phyloP scores from a whole-genome alignment of 2,113 vertebrate species.

The Epinephelus lanceolatus region DNA sequence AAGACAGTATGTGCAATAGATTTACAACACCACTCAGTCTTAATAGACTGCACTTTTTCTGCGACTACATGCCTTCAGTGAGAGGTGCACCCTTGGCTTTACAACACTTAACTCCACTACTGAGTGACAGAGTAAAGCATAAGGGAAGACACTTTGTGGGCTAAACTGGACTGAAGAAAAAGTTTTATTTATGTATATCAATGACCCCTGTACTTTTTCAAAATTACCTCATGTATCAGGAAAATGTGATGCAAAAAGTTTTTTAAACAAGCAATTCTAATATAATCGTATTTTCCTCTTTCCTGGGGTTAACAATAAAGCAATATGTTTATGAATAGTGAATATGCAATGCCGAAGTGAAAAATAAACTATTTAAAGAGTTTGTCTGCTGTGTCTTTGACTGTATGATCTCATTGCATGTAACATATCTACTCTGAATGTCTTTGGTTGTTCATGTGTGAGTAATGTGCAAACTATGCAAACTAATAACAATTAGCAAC shows the following conservation, averaged over 20 bases:
- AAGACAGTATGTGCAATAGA: not conserved
- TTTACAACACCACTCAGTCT: not conserved
- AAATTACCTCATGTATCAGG: constrained; percentile 66
- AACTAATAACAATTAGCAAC: not conserved
- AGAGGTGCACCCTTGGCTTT: not conserved
- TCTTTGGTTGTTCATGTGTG: not conserved
- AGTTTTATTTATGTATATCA: not conserved
- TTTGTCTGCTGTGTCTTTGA: constrained; percentile 9
- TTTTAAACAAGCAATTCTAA: constrained; percentile 43
- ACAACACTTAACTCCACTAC: not conserved
- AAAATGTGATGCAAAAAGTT: constrained; percentile 72
- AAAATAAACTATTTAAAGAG: constrained; percentile 47
- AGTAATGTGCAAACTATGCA: not conserved
- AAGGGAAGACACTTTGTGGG: not conserved
- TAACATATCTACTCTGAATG: not conserved
- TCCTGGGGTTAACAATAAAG: constrained; percentile 45
- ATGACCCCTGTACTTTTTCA: constrained; percentile 15
- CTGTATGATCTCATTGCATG: not conserved
- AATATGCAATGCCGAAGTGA: constrained; percentile 77
- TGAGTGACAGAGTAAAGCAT: not conserved
- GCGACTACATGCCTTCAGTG: not conserved
- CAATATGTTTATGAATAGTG: constrained; percentile 69
- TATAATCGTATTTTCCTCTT: constrained; percentile 53
- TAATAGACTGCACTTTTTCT: constrained; percentile 1
- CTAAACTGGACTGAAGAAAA: not conserved